Evolutionary conservation across 2,888 invertebrate genomes (phyloP), one percentile per base, ranked within the genome.

Genomic region (Melieria picta): DNA sequence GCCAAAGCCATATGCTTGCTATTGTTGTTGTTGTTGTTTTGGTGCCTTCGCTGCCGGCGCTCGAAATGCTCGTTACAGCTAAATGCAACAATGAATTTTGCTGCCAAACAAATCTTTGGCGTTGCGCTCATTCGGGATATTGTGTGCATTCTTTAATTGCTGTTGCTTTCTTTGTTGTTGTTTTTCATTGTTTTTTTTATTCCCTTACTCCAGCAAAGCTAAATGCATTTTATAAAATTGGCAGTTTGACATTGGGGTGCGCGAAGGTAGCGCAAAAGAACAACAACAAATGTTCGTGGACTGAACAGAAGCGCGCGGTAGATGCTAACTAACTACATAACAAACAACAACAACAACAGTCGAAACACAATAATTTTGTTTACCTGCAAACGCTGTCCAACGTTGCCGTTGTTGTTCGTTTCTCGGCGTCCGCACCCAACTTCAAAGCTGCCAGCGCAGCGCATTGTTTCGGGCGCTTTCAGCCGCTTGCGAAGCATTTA

Each of bases 221-320:
- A 79, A 79, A 79, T 75, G 78, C 78, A 77, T 79, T 79, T 78
- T 75, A 77, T 77, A 79, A 79, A 42, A 56, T 10, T 47, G 56
- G 52, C 42, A 30, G 30, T 30, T 30, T 30, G 30, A 30, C 30
- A 30, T 30, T 30, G 30, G 30, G 30, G 30, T 30, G 30, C 30
- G 30, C 30, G 30, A 30, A 30, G 30, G 30, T 30, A 30, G 30
- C 30, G 30, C 30, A 30, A 30, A 30, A 30, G 30, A 30, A 30
- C 30, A 30, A 30, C 2, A 30, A 30, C 2, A 30, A 30, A 30
- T 30, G 30, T 30, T 30, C 30, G 1, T 30, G 30, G 30, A 30
- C 30, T 30, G 30, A 30, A 30, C 30, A 30, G 30, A 30, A 30
- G 30, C 30, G 30, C 30, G 30, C 30, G 30, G 30, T 30, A 3